A percentile compares a stretch with the other conserved stretches of the same genome.
Conservation (phyloP, 2,888 invertebrate genomes). For the Imbricaverruca yamaguchii region DNA sequence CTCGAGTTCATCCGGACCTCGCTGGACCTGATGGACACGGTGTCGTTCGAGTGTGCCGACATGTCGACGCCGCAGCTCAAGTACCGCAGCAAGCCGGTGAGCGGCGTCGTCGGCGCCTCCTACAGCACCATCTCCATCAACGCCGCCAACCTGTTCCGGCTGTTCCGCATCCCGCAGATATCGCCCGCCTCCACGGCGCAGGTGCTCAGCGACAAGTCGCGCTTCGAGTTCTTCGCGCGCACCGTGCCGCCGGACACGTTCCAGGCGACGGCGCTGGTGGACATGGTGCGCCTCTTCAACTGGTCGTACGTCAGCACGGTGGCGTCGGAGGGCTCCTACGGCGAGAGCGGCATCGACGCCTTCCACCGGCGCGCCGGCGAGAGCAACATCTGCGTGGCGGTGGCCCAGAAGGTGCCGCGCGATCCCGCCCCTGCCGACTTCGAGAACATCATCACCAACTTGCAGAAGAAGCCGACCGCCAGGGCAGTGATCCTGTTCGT, state of each 20-base stretch:
- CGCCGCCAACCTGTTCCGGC: slow-evolving; percentile 57
- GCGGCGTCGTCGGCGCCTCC: slow-evolving; percentile 58
- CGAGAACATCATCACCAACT: slow-evolving; percentile 52
- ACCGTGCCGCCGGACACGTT: slow-evolving; percentile 59
- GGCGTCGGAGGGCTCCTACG: slow-evolving; percentile 63
- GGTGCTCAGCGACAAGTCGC: slow-evolving; percentile 59
- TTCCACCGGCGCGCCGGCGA: slow-evolving; percentile 60
- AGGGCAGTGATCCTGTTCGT: slow-evolving; percentile 66
- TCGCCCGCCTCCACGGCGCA: slow-evolving; percentile 64
- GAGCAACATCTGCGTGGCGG: slow-evolving; percentile 63
- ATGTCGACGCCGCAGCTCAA: slow-evolving; percentile 44
- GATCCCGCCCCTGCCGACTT: slow-evolving; percentile 53
- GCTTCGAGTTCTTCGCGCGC: slow-evolving; percentile 63
- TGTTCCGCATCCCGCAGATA: slow-evolving; percentile 64
- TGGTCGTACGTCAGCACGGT: slow-evolving; percentile 67
- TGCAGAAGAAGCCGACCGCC: slow-evolving; percentile 52
- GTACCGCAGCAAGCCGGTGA: slow-evolving; percentile 47
- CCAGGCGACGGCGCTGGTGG: slow-evolving; percentile 57
- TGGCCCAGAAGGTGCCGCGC: slow-evolving; percentile 56
- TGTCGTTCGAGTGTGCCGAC: slow-evolving; percentile 46
- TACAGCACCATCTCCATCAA: slow-evolving; percentile 58
- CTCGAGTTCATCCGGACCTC: slow-evolving; percentile 52
- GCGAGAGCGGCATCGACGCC: slow-evolving; percentile 65
- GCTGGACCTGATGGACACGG: slow-evolving; percentile 44
- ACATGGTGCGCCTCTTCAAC: slow-evolving; percentile 58